Percentiles rank a stretch among this genome's conserved stretches.
These are phyloP conservation scores for Cataglyphis cursor DNA, from an alignment of 2,888 invertebrate species.

Conservation along the genomic window DNA sequence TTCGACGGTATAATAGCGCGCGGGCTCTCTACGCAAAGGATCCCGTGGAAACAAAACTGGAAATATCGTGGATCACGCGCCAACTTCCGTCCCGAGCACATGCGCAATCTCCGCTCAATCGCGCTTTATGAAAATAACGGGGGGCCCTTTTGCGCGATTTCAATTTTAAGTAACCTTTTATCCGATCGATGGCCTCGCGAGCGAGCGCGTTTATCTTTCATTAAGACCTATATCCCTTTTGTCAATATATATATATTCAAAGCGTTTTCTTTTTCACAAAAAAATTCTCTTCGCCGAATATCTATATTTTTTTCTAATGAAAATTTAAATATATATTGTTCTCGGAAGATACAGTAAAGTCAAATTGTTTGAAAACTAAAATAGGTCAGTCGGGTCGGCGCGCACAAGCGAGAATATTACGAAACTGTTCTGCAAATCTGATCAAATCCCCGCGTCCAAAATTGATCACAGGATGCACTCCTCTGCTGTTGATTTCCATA, in stretches of 20 bases:
- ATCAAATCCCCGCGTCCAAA: slow-evolving; percentile 22
- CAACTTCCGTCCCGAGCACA: slow-evolving; percentile 4
- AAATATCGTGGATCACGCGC: slow-evolving; percentile 28
- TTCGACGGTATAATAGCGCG: slow-evolving; percentile 43
- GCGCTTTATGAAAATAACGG: background rate
- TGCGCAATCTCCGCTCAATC: slow-evolving; percentile 44
- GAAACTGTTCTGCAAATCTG: slow-evolving; percentile 29
- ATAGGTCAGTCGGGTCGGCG: slow-evolving; percentile 8
- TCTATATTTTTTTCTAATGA: background rate
- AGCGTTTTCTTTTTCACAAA: too few relatives aligned
- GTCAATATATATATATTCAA: background rate
- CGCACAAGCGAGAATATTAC: slow-evolving; percentile 5
- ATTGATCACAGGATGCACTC: slow-evolving; percentile 37
- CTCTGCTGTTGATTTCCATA: slow-evolving; percentile 29
- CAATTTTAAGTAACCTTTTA: slow-evolving; percentile 27
- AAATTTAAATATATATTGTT: slow-evolving; percentile 30
- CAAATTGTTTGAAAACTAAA: slow-evolving; percentile 10
- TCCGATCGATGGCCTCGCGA: slow-evolving; percentile 3
- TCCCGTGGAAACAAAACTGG: slow-evolving; percentile 16
- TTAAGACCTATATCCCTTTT: background rate
- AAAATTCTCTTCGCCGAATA: slow-evolving; percentile 1
- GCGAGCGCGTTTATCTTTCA: background rate
- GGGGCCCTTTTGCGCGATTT: background rate
- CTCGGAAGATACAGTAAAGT: slow-evolving; percentile 11
- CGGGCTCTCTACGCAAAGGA: background rate